Evolutionary conservation across 1,140 invertebrate genomes (phyloP), one percentile per base, ranked within the genome.

Genomic region (Micrasema longulum): DNA sequence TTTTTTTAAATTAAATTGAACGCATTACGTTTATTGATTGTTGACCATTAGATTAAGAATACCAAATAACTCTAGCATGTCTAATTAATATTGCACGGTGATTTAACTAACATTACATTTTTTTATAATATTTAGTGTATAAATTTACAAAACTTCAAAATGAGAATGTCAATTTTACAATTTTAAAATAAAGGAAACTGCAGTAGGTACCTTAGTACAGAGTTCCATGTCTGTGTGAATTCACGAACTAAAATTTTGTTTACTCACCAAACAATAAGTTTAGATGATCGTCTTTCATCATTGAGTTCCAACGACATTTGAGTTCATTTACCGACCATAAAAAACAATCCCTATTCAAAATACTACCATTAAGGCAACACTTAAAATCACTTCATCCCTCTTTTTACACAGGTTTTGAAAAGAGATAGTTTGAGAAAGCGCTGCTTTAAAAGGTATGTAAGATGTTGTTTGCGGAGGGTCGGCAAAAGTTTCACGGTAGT

Each of bases 181-280:
- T 31, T 31, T 31, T 31, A 31, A 31, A 31, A 31, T 31, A 11
- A 5, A 2, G 3, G 14, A 43, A 43, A 43, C 41, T 43, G 12
- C 41, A 43, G 41, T 5, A 43, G 4, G 16, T 20, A 26, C 4
- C 55, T 12, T 35, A 14, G 35, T 35, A 60, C 35, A 41, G 55
- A 31, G 7, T 7, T 31, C 10, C 36, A 10, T 38, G 6, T 47
- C 20, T 22, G 31, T 18, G n/a, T 16, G 31, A 9, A 16, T 26
- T 52, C 48, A 38, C 31, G 45, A 66, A 66, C 48, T 23, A 9
- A 26, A 67, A 67, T 72, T 41, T 72, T 72, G 71, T 72, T 72
- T 72, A 67, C 71, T 20, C 60, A 67, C 68, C 71, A 72, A 72
- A 72, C 71, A 72, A 72, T 72, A 72, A 66, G 71, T 72, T 72